A percentile compares a stretch with the other conserved stretches of the same genome.
These are phyloP conservation scores for Cryptocheilus praepositus DNA, from an alignment of 2,888 invertebrate species.

Conservation along the genomic window DNA sequence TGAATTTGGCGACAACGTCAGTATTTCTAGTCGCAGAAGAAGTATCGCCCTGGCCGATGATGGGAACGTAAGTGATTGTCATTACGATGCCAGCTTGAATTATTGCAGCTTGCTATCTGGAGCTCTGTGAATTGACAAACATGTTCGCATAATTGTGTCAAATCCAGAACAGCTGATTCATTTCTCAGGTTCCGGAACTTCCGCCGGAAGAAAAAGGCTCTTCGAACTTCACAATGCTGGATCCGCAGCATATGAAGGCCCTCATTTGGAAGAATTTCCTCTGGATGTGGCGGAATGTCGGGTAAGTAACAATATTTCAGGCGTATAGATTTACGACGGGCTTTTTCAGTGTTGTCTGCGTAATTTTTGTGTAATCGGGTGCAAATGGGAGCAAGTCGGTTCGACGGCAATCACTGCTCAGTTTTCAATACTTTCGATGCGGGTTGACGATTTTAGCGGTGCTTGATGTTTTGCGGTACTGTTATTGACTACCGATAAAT, in stretches of 20 bases:
- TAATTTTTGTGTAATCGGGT: too few relatives aligned
- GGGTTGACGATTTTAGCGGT: too few relatives aligned
- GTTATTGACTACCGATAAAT: too few relatives aligned
- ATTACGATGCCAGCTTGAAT: neutral
- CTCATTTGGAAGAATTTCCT: slow-evolving; percentile 92
- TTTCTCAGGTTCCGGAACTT: slow-evolving; percentile 77
- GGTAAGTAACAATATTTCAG: slow-evolving; percentile 76
- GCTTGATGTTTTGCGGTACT: too few relatives aligned
- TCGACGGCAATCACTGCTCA: too few relatives aligned
- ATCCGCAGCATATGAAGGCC: slow-evolving; percentile 85
- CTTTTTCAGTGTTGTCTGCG: too few relatives aligned
- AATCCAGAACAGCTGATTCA: too few relatives aligned
- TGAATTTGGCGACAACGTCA: slow-evolving; percentile 91
- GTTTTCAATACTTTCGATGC: too few relatives aligned
- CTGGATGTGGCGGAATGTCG: slow-evolving; percentile 89
- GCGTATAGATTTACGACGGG: too few relatives aligned
- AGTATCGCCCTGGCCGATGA: slow-evolving; percentile 78
- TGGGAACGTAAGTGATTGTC: slow-evolving; percentile 48
- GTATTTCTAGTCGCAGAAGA: slow-evolving; percentile 83
- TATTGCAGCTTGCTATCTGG: neutral
- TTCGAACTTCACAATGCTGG: slow-evolving; percentile 78
- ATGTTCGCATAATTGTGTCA: too few relatives aligned
- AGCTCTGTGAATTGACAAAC: too few relatives aligned
- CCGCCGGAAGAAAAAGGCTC: slow-evolving; percentile 82
- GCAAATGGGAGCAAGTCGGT: too few relatives aligned